These are phyloP conservation scores for Theocolax elegans DNA, from an alignment of 1,140 invertebrate species.

Conservation along the genomic window DNA sequence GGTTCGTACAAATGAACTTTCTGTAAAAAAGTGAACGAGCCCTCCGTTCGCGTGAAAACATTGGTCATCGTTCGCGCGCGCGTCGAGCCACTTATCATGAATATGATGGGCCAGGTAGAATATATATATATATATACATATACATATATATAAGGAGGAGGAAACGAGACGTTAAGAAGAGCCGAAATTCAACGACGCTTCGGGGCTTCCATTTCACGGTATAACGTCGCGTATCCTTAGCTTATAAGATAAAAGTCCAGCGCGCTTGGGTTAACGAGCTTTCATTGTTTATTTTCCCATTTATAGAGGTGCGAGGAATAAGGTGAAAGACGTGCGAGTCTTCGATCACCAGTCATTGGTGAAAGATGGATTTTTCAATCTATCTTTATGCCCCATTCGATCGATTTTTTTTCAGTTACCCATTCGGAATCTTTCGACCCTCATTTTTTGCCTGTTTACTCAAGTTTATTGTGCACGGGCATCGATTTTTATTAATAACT, in stretches of 20 bases:
- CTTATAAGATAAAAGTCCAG: conserved; percentile 45
- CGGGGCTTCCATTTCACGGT: conserved; percentile 62
- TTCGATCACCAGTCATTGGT: neutral
- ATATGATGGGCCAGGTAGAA: conserved; percentile 53
- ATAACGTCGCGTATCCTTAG: conserved; percentile 57
- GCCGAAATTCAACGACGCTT: neutral
- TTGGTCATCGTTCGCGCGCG: conserved; percentile 43
- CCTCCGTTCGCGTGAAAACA: conserved; percentile 45
- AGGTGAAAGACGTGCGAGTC: too few species aligned
- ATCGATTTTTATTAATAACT: conserved; percentile 8
- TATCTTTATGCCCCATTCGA: neutral
- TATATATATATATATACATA: too few species aligned
- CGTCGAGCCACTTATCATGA: conserved; percentile 55
- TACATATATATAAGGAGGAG: too few species aligned
- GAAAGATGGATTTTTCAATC: conserved; percentile 46
- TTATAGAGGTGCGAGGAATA: conserved; percentile 35
- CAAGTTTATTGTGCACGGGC: neutral
- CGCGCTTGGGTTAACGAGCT: conserved; percentile 49
- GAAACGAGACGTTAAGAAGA: too few species aligned
- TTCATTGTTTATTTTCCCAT: conserved; percentile 57
- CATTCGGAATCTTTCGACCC: neutral
- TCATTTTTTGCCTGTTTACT: neutral
- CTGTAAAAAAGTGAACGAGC: conserved; percentile 47
- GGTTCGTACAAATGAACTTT: conserved; percentile 58
- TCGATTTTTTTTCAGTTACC: neutral